These are phyloP conservation scores for Melanerpes formicivorus DNA, from an alignment of 2,113 vertebrate genomes.

Conservation along the genomic window DNA sequence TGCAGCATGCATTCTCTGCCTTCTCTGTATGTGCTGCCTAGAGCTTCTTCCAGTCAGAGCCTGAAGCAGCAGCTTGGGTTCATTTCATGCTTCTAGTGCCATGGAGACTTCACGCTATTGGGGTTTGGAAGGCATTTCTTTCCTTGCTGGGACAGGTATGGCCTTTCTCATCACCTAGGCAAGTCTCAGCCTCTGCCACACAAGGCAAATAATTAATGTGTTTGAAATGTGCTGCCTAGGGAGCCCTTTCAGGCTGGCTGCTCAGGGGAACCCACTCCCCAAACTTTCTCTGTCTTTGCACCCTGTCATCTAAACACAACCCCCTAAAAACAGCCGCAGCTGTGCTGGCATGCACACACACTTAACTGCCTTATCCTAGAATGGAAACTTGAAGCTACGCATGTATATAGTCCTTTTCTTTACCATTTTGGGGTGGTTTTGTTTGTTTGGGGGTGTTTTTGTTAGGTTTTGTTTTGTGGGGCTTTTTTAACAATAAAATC, in stretches of 20 bases:
- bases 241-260: neutral
- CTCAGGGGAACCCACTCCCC: neutral
- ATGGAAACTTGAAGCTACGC: constrained; percentile 47
- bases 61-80: neutral
- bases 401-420: neutral
- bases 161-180: neutral
- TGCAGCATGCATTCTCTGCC: neutral
- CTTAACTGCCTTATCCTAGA: constrained; percentile 38
- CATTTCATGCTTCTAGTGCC: neutral
- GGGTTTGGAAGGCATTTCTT: neutral
- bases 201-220: neutral
- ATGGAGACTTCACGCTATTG: neutral
- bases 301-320: neutral
- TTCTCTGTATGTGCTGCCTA: neutral
- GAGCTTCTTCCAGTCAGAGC: neutral
- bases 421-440: neutral
- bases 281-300: neutral
- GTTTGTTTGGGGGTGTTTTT: too few relatives aligned
- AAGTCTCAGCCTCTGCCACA: neutral
- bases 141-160: neutral
- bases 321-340: neutral
- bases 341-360: neutral
- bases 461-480: too few relatives aligned
- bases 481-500: neutral
- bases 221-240: neutral